Evolutionary conservation across 2,797 vertebrate species (phyloP).

Genomic region (Anniella stebbinsi): DNA sequence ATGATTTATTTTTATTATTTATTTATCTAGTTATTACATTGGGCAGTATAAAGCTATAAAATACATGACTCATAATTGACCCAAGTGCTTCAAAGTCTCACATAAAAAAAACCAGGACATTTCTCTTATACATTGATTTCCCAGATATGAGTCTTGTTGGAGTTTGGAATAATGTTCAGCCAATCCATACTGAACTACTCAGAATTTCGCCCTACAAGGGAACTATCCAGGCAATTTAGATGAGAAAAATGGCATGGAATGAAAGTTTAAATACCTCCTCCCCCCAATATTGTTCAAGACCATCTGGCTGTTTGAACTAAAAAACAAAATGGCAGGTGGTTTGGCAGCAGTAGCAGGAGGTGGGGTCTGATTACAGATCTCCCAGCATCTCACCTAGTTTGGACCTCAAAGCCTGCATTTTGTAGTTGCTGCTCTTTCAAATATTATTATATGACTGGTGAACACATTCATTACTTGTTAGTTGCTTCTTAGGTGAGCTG

Average conservation of each 20-base stretch:
- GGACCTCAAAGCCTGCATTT: background rate
- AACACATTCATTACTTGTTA: slow-evolving; percentile 64
- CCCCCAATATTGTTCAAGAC: background rate
- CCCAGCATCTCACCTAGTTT: background rate
- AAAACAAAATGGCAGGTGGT: background rate
- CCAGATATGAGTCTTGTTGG: background rate
- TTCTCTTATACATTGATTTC: background rate
- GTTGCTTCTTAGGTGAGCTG: slow-evolving; percentile 68
- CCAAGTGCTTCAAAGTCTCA: background rate
- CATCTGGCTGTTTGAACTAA: background rate
- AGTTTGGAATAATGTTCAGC: background rate
- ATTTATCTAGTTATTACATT: too few species aligned
- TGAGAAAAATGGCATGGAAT: background rate
- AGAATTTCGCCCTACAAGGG: background rate
- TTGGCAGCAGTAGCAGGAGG: too few species aligned
- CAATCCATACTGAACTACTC: background rate
- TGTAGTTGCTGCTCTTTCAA: background rate
- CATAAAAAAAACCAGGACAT: too few species aligned
- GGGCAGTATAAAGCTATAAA: too few species aligned
- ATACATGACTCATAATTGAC: background rate
- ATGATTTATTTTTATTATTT: background rate
- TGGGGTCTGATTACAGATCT: background rate
- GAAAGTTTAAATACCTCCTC: background rate
- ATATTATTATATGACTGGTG: slow-evolving; percentile 48
- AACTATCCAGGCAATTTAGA: background rate